Conservation (phyloP, 2,888 invertebrate genomes). For the Raillietiella orientalis region DNA sequence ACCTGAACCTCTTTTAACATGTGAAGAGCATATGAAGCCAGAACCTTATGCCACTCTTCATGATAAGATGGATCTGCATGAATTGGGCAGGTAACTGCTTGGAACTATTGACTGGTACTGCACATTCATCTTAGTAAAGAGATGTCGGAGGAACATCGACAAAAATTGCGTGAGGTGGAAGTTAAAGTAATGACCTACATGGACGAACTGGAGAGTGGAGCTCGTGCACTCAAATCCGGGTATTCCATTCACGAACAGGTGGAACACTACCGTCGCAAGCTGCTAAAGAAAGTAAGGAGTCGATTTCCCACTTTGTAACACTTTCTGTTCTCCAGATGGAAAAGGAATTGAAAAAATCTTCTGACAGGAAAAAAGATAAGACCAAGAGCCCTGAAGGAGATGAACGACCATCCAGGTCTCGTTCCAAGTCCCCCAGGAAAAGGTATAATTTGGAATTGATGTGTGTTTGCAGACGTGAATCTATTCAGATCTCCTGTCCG, state of each 20-base stretch:
- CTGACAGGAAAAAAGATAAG: too few relatives aligned
- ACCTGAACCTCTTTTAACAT: constrained; percentile 8
- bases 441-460: too few relatives aligned
- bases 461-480: too few relatives aligned
- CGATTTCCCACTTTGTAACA: not conserved
- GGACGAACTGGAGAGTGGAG: constrained; percentile 72
- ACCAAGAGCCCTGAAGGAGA: too few relatives aligned
- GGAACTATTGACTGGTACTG: too few relatives aligned
- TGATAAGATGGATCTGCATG: too few relatives aligned
- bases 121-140: too few relatives aligned
- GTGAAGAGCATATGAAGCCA: constrained; percentile 6
- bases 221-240: constrained; percentile 30
- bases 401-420: too few relatives aligned
- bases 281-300: not conserved
- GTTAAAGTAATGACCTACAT: constrained; percentile 79
- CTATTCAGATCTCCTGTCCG: too few relatives aligned
- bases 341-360: not conserved
- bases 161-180: constrained; percentile 47
- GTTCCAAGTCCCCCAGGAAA: too few relatives aligned
- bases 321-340: not conserved
- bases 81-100: too few relatives aligned
- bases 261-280: constrained; percentile 7
- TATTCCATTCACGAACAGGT: constrained; percentile 41
- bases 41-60: too few relatives aligned
- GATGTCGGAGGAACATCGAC: constrained; percentile 8